Base-by-base conservation (phyloP, 2,113 vertebrate species). In the Pygoscelis antarcticus region DNA sequence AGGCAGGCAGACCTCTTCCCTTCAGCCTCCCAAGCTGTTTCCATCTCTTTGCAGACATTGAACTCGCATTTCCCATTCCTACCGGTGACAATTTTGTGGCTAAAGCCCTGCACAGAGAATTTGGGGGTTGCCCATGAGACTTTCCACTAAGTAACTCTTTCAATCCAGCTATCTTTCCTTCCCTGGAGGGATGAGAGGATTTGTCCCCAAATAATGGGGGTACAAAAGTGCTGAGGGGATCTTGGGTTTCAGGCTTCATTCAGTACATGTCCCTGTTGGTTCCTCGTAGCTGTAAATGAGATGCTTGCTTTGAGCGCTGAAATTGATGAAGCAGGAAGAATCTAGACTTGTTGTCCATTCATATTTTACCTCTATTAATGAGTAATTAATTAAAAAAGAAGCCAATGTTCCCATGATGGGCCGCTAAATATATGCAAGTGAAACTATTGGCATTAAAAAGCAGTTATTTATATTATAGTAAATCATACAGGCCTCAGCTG, bases 351-450 rank as follows among this genome's bases (percentile, higher is more conserved):
- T 80, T 38, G 15, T 85, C 94, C 62, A 0, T 91, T 95, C 71
- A 75, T 94, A 81, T 95, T 96, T 95, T 96, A 96, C 87, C 20
- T 90, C 93, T 95, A 94, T 96, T 96, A 96, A 93, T 95, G 91
- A 94, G 94, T 94, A 90, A 95, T 96, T 96, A 96, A 97, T 97
- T 95, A 55, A 89, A 94, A 83, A 96, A 93, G 89, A 79, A 91
- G 66, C 71, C 83, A 83, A 57, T 89, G 70, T 87, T 96, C 91
- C 96, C 91, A 69, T 51, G 93, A 82, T 89, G 77, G 77, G 66
- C 70, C 6, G 4, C 78, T 96, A 92, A 95, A 91, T 92, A 94
- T 83, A 90, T 79, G 78, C 58, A 16, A 90, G 87, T 74, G 64
- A 83, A 91, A 93, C 78, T 90, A 44, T 65, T 74, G 93, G 75